Evolutionary conservation across 1,140 invertebrate genomes (phyloP), one percentile per base, ranked within the genome.

Genomic region (Diorhabda carinulata): DNA sequence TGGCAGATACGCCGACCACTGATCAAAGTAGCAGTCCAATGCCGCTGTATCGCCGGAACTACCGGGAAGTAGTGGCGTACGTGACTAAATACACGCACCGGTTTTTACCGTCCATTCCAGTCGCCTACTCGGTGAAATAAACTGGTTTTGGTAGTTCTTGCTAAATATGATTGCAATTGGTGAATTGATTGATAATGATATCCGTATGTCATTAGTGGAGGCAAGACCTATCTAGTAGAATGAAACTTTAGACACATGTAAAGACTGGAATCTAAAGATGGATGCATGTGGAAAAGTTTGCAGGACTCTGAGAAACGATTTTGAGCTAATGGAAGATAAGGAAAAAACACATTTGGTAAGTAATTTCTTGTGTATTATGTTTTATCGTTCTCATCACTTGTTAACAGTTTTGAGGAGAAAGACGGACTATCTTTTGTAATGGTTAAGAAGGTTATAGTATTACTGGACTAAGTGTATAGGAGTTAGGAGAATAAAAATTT

Each of bases 191-290:
- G 58, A 41, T 60, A 40, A 59, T 59, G 58, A 25, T 59, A 10
- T 59, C 10, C 58, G 8, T 59, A 59, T 59, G 8, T 59, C 2
- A 6, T 59, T 59, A 60, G 58, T 60, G 25, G 10, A 60, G 25
- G 58, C 4, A 60, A 60, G 0, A 41, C 58, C 10, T 60, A 41
- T 60, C 25, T 60, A 0, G 25, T 41, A 5, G 5, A 4, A 60
- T 60, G 3, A 60, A 60, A 41, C 25, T 40, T 60, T 60, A 41
- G 10, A 60, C 5, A 41, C 25, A 9, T 60, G 8, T 4, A 60
- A 60, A 25, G 25, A 60, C 10, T 0, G 25, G 2, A 60, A 60
- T 60, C 1, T 41, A n/a, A 60, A 0, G 6, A 60, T 3, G 58
- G 10, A 25, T 60, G 58, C 58, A 60, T 60, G 10, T 4, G 25